Base-by-base conservation (phyloP, 2,797 vertebrate species). In the Botia kubotai region DNA sequence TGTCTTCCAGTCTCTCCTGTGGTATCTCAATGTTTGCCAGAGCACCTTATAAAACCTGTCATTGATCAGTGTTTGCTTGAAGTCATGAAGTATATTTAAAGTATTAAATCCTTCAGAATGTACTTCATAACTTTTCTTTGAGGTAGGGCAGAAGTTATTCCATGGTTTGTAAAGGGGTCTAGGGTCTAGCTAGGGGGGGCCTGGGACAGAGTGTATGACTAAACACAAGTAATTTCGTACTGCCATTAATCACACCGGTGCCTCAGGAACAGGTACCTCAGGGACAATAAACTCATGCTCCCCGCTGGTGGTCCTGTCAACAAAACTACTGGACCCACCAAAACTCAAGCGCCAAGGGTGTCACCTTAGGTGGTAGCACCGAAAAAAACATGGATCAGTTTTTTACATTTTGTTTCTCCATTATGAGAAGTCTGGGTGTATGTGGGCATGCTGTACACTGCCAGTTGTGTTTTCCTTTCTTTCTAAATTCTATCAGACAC, bases 281-380 rank as follows among this genome's bases (percentile, higher is more conserved):
- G 84, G 83, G 83, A 83, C 23, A 62, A 83, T 84, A 87, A 43
- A 84, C 84, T 91, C 90, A 85, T 83, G 23, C 82, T 89, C 87
- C 6, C 85, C 76, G 77, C 88, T 75, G 92, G 93, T 93, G 93
- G 93, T 93, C 92, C 89, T 89, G 89, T 90, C 85, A 69, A 79
- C 65, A 66, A 84, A 75, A 4, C 48, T 77, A 7, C 80, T 83
- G 55, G 72, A 55, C 85, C 82, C 86, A 88, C 84, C 85, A 81
- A 48, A 60, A 0, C 43, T 76, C 84, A 78, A 43, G 29, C 78
- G 84, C 86, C 89, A 90, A 87, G 70, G 86, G 80, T 79, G 46
- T 26, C 77, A 72, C 77, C 46, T 79, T 46, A 63, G 70, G 69
- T 72, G 77, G 48, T 71, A 52, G 19, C 48, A 23, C 69, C 65